These are phyloP conservation scores for Phocoena phocoena DNA, from an alignment of 2,113 vertebrate genomes.

Conservation along the genomic window DNA sequence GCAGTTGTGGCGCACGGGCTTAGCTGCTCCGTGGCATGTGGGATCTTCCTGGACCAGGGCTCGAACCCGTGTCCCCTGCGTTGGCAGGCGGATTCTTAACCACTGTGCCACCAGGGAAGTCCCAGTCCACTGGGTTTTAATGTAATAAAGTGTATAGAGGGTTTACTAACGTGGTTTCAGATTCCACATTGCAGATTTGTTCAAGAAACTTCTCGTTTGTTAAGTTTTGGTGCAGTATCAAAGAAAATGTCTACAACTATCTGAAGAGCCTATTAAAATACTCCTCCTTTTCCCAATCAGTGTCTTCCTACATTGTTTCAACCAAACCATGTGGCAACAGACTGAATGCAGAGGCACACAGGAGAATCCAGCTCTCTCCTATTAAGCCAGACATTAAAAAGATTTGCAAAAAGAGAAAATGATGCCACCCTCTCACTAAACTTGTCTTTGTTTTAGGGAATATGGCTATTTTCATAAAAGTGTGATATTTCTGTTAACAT, in stretches of 20 bases:
- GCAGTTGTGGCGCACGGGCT: too few species aligned
- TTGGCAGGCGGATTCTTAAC: too few species aligned
- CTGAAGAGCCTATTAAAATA: not conserved
- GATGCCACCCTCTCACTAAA: not conserved
- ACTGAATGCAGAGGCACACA: accelerated
- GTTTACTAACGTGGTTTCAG: not conserved
- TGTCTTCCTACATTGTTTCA: not conserved
- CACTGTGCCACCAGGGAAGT: too few species aligned
- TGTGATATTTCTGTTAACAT: not conserved
- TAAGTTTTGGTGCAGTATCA: not conserved
- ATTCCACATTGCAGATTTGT: not conserved
- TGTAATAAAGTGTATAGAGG: not conserved
- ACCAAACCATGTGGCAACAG: accelerated
- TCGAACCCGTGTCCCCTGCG: too few species aligned
- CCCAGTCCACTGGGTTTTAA: not conserved
- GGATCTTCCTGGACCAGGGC: too few species aligned
- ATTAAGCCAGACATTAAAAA: not conserved
- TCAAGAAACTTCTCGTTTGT: not conserved
- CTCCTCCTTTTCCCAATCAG: not conserved
- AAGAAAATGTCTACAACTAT: not conserved
- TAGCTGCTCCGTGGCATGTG: too few species aligned
- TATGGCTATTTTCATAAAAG: not conserved
- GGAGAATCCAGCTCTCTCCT: not conserved
- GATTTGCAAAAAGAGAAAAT: not conserved
- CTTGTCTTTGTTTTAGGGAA: not conserved